phyloP scores from a whole-genome alignment of 2,113 vertebrate species.

The Fulica atra region DNA sequence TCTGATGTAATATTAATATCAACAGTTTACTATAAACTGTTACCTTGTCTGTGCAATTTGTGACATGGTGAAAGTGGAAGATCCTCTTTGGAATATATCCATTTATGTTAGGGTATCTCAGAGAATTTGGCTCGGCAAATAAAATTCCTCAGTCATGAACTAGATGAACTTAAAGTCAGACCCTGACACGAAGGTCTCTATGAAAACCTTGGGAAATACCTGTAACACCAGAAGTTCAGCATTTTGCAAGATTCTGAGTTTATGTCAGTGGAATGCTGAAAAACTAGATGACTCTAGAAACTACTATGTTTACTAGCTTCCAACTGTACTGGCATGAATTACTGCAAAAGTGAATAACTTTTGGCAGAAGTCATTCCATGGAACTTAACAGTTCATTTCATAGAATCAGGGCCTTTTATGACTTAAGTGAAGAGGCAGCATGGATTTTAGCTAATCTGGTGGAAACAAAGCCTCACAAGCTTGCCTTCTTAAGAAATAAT shows the following conservation, averaged over 20 bases:
- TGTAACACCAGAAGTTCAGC: background rate
- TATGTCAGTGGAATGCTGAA: background rate
- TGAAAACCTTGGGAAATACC: background rate
- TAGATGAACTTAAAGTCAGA: background rate
- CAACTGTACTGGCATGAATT: background rate
- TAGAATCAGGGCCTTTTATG: background rate
- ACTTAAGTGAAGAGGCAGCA: constrained; percentile 26
- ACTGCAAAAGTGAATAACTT: background rate
- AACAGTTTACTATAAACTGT: background rate
- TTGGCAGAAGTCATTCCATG: background rate
- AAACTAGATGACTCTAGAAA: background rate
- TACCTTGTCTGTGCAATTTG: background rate
- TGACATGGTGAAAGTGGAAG: background rate
- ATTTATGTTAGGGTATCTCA: background rate
- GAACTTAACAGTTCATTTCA: background rate
- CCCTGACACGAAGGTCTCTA: background rate
- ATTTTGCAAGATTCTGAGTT: background rate
- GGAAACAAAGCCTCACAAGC: constrained; percentile 48
- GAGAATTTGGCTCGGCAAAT: background rate
- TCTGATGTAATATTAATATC: background rate
- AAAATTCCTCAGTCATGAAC: background rate
- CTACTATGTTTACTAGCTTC: background rate
- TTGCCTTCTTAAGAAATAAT: constrained; percentile 51
- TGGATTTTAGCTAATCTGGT: constrained; percentile 49
- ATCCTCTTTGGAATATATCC: background rate